phyloP scores from a whole-genome alignment of 1,140 invertebrate species.

The Drosophila orosa region DNA sequence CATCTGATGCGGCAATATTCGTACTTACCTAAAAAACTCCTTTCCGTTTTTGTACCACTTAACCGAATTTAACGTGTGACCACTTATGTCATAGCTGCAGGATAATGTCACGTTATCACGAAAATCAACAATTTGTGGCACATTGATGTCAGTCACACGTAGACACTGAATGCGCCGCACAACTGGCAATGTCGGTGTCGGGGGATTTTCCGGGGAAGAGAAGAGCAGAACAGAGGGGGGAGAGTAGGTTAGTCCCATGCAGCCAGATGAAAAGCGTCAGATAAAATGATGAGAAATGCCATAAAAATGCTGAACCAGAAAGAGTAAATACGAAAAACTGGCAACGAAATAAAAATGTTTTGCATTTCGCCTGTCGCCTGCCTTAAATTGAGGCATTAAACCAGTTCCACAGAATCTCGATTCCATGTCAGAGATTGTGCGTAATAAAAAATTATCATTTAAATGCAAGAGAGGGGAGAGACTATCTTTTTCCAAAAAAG shows the following conservation, averaged over 20 bases:
- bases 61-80: constrained; percentile 89
- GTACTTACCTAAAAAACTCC: constrained; percentile 89
- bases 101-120: constrained; percentile 85
- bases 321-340: constrained; percentile 40
- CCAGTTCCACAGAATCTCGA: constrained; percentile 29
- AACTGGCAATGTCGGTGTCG: constrained; percentile 46
- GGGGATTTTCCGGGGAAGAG: constrained; percentile 11
- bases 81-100: constrained; percentile 86
- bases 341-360: constrained; percentile 55
- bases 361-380: constrained; percentile 49
- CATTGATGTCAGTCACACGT: constrained; percentile 83
- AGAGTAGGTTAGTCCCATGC: constrained; percentile 37
- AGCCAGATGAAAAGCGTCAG: constrained; percentile 57
- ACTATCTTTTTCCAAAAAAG: not conserved
- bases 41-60: constrained; percentile 92
- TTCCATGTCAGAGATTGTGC: constrained; percentile 41
- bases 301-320: constrained; percentile 58
- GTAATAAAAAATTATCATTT: constrained; percentile 49
- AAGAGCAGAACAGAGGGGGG: constrained; percentile 1
- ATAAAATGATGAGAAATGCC: constrained; percentile 80
- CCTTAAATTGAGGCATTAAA: constrained; percentile 52
- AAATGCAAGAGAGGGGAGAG: not conserved
- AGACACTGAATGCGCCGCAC: constrained; percentile 75
- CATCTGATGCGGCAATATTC: not conserved
- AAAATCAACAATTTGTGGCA: constrained; percentile 85